Base-by-base conservation (phyloP, 2,113 vertebrate species). In the Cochlearius cochlearius region DNA sequence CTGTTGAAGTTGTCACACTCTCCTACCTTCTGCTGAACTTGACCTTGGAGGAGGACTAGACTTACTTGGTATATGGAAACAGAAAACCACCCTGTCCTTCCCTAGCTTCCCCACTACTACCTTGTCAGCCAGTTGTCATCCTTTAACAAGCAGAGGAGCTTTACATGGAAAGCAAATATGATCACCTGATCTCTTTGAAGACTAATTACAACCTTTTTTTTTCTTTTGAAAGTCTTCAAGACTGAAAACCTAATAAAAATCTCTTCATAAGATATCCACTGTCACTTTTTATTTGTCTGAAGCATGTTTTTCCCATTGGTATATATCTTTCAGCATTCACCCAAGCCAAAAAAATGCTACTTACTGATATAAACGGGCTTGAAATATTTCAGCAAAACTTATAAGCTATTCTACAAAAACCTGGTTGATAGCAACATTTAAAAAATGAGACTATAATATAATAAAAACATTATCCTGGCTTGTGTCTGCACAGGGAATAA, bases 261-360 rank as follows among this genome's bases (percentile, higher is more conserved):
- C 75, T 88, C 76, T 96, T 94, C 77, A 73, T 86, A 89, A 96
- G 87, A 80, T 64, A 94, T 41, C n/a, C 43, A 11, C 55, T 96
- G 91, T 92, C 92, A 92, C 58, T 96, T 97, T 91, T 34, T 92
- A 96, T 96, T 83, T 92, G 58, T 76, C 85, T 90, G 75, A 92
- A 88, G 71, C 71, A 63, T 77, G 62, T 95, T 96, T 89, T 96
- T n/a, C 50, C 67, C 29, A 45, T 52, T 92, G 75, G 36, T 55
- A 20, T 55, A 20, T 73, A 63, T 86, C 56, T 94, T 94, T 87
- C 91, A 90, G 32, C 55, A 63, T 52, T 72, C 93, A 25, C 7
- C 4, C 22, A 78, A 68, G 59, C 39, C 17, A 81, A 63, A 88
- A 92, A 63, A 68, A 64, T 21, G 67, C 23, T 80, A 27, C 76